phyloP scores from a whole-genome alignment of 2,797 vertebrate species.

The Helarctos malayanus region DNA sequence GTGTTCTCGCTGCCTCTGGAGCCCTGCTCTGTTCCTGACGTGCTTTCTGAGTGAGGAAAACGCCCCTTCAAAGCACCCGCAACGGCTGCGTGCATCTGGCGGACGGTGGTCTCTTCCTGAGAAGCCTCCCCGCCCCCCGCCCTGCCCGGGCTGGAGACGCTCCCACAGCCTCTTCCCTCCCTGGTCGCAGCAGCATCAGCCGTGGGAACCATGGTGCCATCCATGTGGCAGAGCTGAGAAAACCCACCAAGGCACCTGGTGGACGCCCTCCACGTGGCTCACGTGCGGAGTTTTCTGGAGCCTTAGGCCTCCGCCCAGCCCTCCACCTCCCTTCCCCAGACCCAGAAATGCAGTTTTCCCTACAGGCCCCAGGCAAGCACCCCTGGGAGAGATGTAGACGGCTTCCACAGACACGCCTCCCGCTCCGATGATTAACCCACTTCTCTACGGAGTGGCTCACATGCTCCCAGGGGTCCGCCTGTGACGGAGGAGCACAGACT shows the following conservation, averaged over 20 bases:
- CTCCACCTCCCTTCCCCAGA: not conserved
- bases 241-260: accelerated
- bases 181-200: accelerated
- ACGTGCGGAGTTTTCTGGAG: not conserved
- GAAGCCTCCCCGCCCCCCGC: too few species aligned
- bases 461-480: accelerated
- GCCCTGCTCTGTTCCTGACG: not conserved
- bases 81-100: accelerated
- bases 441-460: accelerated
- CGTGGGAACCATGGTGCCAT: accelerated
- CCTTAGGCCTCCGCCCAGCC: accelerated
- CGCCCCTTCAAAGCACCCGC: not conserved
- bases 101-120: not conserved
- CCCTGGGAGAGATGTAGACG: accelerated
- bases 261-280: accelerated
- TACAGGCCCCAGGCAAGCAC: accelerated
- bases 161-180: accelerated
- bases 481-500: not conserved
- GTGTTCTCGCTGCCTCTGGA: not conserved
- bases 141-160: accelerated
- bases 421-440: accelerated
- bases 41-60: not conserved
- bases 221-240: not conserved
- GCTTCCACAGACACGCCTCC: too few species aligned
- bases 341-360: not conserved